Evolutionary conservation across 2,888 invertebrate species (phyloP), one percentile per base, ranked within the genome.

Genomic region (Trachelus iudaicus): DNA sequence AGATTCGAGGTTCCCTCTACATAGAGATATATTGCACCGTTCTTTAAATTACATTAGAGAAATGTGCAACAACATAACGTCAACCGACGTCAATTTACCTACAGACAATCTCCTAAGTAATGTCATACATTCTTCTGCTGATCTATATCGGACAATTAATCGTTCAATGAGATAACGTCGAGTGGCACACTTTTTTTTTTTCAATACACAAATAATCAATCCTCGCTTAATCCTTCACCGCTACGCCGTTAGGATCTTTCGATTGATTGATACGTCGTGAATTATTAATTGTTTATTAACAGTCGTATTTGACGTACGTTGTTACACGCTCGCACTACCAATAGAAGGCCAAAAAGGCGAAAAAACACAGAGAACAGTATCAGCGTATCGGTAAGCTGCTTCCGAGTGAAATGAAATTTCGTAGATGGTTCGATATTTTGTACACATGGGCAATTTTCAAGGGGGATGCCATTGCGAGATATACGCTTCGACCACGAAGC

Each of bases 311-410:
- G 84, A 85, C 82, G 82, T 85, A 88, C 85, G 86, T 90, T 92
- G 91, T 93, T 93, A 92, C 94, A 93, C 93, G 94, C 93, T 93
- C 94, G 89, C 92, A 87, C 89, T 86, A 88, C 87, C 56, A 83
- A 87, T 91, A 92, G 90, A 91, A 91, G 90, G 88, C 94, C 94
- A 92, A 94, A 94, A 93, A 95, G 94, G 94, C 95, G 94, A 93
- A 94, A 93, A 95, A 95, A 92, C 93, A 95, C 93, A 94, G 94
- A 93, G 95, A 94, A 92, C 93, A 95, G 90, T 95, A 95, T 93
- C 95, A 95, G 92, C 94, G 95, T 92, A 94, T 95, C 94, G 95
- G 95, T 95, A 95, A 95, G 95, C 94, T 91, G 90, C 90, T 90
- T 88, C 87, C 87, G 79, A 87, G 85, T 87, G 87, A 88, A 81